Percentiles rank a stretch among this genome's conserved stretches.
Conservation (phyloP, 2,888 invertebrate genomes). For the Lasioglossum malachurum region DNA sequence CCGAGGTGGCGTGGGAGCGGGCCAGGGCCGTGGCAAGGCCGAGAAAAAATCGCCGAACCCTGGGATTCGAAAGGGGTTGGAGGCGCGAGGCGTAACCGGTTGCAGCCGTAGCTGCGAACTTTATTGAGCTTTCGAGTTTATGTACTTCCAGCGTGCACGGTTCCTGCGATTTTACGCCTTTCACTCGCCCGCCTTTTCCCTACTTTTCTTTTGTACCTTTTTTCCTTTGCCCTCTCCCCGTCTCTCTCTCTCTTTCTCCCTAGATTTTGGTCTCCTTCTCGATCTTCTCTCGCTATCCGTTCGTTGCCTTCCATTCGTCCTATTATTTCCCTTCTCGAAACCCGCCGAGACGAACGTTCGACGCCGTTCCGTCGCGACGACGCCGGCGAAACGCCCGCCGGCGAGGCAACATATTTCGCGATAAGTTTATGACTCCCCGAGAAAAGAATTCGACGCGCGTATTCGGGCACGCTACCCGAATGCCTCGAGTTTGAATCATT, state of each 20-base stretch:
- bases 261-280: neutral
- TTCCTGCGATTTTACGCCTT: slow-evolving; percentile 66
- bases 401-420: slow-evolving; percentile 61
- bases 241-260: neutral
- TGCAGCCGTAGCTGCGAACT: slow-evolving; percentile 56
- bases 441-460: slow-evolving; percentile 1
- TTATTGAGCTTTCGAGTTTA: slow-evolving; percentile 66
- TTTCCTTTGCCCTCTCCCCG: neutral
- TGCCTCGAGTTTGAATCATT: neutral
- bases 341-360: slow-evolving; percentile 32
- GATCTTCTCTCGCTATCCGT: neutral
- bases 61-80: neutral
- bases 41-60: slow-evolving; percentile 40
- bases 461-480: neutral
- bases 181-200: slow-evolving; percentile 54
- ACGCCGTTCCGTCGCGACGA: slow-evolving; percentile 32
- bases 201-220: slow-evolving; percentile 29
- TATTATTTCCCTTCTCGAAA: slow-evolving; percentile 15
- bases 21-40: neutral
- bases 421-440: slow-evolving; percentile 43
- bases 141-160: slow-evolving; percentile 54
- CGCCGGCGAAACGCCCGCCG: slow-evolving; percentile 37
- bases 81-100: slow-evolving; percentile 34
- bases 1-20: slow-evolving; percentile 12
- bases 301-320: slow-evolving; percentile 10